Evolutionary conservation across 1,140 invertebrate species (phyloP).

Genomic region (Bursaphelenchus mucronatus): DNA sequence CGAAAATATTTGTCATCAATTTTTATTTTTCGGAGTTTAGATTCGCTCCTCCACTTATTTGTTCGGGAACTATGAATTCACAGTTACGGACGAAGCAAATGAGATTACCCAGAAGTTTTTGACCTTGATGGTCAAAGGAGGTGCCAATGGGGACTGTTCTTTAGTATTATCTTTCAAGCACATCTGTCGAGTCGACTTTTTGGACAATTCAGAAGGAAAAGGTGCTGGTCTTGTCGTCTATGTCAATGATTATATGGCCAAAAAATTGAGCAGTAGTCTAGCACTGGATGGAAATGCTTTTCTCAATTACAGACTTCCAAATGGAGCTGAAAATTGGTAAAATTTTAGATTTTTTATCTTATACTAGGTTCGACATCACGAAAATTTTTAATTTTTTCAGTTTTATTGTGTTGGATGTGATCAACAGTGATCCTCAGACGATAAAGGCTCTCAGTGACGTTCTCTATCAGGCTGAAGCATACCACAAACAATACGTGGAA

Average conservation of each 20-base stretch:
- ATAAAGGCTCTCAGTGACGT: slow-evolving; percentile 26
- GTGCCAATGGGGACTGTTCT: background rate
- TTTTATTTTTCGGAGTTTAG: slow-evolving; percentile 6
- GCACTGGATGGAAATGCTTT: too few species aligned
- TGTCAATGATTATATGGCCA: slow-evolving; percentile 39
- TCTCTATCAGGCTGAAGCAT: slow-evolving; percentile 10
- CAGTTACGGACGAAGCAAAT: background rate
- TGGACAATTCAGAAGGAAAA: slow-evolving; percentile 35
- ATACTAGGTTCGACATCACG: background rate
- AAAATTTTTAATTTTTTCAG: slow-evolving; percentile 17
- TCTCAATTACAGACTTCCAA: too few species aligned
- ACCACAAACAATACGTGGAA: slow-evolving; percentile 29
- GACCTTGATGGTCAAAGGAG: slow-evolving; percentile 2
- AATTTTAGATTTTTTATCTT: too few species aligned
- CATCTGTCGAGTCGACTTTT: slow-evolving; percentile 23
- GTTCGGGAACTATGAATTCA: slow-evolving; percentile 16
- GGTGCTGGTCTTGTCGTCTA: slow-evolving; percentile 39
- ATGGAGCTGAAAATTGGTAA: too few species aligned
- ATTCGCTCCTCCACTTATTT: slow-evolving; percentile 8
- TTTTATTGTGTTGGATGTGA: slow-evolving; percentile 41
- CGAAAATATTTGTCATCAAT: background rate
- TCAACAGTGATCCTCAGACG: slow-evolving; percentile 32
- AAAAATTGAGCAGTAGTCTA: slow-evolving; percentile 24
- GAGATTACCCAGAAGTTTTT: slow-evolving; percentile 4
- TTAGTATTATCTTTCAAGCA: slow-evolving; percentile 8